Percentiles rank a stretch among this genome's conserved stretches.
Conservation (phyloP, 2,113 vertebrate species). For the Pristiophorus japonicus region DNA sequence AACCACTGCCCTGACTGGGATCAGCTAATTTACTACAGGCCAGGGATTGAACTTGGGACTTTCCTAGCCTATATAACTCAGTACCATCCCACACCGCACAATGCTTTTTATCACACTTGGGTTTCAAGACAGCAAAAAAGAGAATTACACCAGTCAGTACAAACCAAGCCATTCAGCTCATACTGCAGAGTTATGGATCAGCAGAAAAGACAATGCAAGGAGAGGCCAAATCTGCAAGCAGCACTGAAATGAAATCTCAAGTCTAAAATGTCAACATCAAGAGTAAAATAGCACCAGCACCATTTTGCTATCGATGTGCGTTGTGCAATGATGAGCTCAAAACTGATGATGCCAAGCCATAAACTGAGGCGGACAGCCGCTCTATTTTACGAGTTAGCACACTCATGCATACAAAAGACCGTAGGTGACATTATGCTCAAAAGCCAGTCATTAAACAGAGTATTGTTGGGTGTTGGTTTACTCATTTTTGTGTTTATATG, state of each 20-base stretch:
- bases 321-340: too few species aligned
- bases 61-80: neutral
- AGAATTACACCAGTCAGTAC: neutral
- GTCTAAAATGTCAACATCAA: neutral
- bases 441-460: neutral
- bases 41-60: neutral
- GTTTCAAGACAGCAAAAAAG: neutral
- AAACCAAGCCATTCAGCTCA: neutral
- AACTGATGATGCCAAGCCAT: neutral
- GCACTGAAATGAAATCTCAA: neutral
- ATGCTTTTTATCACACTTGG: too few species aligned
- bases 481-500: neutral
- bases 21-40: neutral
- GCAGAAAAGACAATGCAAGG: neutral
- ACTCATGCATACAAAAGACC: neutral
- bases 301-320: too few species aligned
- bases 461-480: neutral
- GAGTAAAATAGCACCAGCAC: too few species aligned
- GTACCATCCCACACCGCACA: too few species aligned
- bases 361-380: neutral
- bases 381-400: neutral
- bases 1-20: neutral
- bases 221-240: neutral
- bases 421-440: too few species aligned
- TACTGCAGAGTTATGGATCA: neutral